phyloP scores from a whole-genome alignment of 2,888 invertebrate species.

The Oeneis ivallda region DNA sequence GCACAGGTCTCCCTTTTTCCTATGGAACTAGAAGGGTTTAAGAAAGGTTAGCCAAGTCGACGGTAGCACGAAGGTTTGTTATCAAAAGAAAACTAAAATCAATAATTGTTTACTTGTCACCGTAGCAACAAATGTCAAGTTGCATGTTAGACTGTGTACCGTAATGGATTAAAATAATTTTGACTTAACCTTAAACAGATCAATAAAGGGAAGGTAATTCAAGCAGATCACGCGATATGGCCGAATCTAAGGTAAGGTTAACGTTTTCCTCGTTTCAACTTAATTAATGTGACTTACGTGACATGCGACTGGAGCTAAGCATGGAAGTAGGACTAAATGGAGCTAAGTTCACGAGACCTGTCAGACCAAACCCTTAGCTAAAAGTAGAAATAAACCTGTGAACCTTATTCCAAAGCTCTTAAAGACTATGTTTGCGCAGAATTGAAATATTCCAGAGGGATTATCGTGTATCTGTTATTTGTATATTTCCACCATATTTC shows the following conservation, averaged over 20 bases:
- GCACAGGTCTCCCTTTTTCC: no score
- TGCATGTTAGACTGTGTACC: slow-evolving; percentile 63
- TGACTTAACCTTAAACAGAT: slow-evolving; percentile 66
- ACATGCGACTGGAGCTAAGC: slow-evolving; percentile 57
- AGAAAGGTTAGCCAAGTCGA: no score
- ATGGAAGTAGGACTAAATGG: no score
- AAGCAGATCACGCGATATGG: slow-evolving; percentile 73
- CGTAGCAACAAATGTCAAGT: slow-evolving; percentile 55
- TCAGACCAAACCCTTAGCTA: neutral
- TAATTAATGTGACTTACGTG: slow-evolving; percentile 67
- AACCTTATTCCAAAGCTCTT: neutral
- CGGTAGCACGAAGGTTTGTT: no score
- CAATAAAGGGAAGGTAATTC: slow-evolving; percentile 70
- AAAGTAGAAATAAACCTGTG: neutral
- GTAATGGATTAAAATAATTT: slow-evolving; percentile 74
- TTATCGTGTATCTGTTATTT: neutral
- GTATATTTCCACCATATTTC: slow-evolving; percentile 5
- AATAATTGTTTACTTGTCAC: slow-evolving; percentile 56
- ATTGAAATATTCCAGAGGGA: neutral
- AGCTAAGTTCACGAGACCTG: slow-evolving; percentile 15
- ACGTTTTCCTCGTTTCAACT: slow-evolving; percentile 55
- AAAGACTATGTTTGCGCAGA: slow-evolving; percentile 11
- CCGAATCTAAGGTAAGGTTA: slow-evolving; percentile 66
- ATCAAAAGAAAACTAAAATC: slow-evolving; percentile 40
- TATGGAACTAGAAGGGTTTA: no score